Percentiles rank a stretch among this genome's conserved stretches.
Conservation (phyloP, 2,797 vertebrate genomes). For the Anas capensis region DNA sequence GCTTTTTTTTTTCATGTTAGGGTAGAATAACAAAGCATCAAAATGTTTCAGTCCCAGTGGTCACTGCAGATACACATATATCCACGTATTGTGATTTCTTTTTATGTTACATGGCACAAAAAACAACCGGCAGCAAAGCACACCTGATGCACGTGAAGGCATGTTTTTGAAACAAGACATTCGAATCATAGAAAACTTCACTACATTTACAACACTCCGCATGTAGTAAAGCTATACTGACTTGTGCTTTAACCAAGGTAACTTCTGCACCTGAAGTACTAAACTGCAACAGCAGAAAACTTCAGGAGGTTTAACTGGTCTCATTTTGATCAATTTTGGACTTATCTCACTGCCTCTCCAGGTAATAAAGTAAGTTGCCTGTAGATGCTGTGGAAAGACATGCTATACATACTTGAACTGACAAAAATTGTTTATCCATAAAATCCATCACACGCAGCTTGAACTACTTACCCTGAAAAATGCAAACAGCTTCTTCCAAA, state of each 20-base stretch:
- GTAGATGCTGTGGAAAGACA: conserved; percentile 24
- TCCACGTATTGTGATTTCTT: neutral
- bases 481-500: neutral
- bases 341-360: neutral
- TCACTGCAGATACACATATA: neutral
- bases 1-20: neutral
- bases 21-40: neutral
- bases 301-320: neutral
- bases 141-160: neutral
- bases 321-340: neutral
- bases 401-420: neutral
- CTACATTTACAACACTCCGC: neutral
- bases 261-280: neutral
- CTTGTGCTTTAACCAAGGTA: neutral
- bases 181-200: neutral
- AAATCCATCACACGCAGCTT: conserved; percentile 17
- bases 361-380: conserved; percentile 23
- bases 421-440: neutral
- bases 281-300: neutral
- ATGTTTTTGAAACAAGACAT: neutral
- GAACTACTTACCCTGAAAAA: neutral
- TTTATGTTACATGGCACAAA: neutral
- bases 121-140: neutral
- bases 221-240: neutral
- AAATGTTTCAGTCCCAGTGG: neutral